Conservation (phyloP, 2,888 invertebrate species). For the Machimus atricapillus region DNA sequence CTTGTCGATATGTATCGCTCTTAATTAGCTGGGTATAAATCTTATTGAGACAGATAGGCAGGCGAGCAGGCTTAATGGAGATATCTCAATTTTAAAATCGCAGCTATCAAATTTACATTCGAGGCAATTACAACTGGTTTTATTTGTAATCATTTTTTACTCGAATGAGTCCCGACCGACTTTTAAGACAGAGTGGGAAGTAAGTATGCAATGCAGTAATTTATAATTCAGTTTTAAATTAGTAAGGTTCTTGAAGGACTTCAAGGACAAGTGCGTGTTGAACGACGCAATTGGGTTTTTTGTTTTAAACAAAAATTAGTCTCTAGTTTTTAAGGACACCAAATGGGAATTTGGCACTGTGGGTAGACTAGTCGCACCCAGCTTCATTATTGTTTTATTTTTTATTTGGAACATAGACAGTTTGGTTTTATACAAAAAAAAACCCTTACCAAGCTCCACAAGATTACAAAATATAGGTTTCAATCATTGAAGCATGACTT, state of each 20-base stretch:
- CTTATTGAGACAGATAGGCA: neutral
- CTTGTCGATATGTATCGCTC: neutral
- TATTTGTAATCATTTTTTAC: neutral
- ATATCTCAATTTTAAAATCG: neutral
- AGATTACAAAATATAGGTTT: neutral
- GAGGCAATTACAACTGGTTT: neutral
- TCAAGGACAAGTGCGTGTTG: neutral
- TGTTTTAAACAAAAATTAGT: too few relatives aligned
- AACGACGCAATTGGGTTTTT: too few relatives aligned
- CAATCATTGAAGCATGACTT: neutral
- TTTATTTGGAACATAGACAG: too few relatives aligned
- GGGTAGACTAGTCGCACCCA: too few relatives aligned
- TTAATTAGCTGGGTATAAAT: neutral
- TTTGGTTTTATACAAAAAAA: too few relatives aligned
- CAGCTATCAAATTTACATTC: neutral
- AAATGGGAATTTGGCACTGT: too few relatives aligned
- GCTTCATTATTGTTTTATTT: too few relatives aligned
- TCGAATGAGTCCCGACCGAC: neutral
- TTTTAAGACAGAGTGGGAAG: neutral
- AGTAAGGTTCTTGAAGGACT: neutral
- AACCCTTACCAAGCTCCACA: too few relatives aligned
- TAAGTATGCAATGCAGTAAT: neutral
- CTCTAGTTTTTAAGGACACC: too few relatives aligned
- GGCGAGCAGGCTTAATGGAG: neutral
- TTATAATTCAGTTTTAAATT: neutral